Conservation (phyloP, 2,113 vertebrate genomes). For the Cinclus cinclus region DNA sequence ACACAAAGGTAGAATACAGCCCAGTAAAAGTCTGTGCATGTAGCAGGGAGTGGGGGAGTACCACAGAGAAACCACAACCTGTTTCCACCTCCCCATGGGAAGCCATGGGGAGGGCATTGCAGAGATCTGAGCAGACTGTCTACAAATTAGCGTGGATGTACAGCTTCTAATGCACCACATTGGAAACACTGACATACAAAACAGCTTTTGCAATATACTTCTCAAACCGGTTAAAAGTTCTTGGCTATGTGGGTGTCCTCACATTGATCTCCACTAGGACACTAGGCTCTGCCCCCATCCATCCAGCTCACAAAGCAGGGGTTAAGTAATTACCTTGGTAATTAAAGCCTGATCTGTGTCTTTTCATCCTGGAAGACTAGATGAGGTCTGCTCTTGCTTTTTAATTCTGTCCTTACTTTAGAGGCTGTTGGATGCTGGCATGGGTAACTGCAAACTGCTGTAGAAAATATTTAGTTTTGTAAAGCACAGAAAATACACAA, state of each 20-base stretch:
- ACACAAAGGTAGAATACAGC: not conserved
- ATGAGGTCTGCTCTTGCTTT: not conserved
- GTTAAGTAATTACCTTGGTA: not conserved
- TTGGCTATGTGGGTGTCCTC: not conserved
- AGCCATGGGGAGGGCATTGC: not conserved
- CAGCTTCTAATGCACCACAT: rapidly evolving
- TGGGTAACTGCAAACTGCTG: not conserved
- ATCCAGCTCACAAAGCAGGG: not conserved
- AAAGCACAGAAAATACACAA: not conserved
- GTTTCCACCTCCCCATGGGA: not conserved
- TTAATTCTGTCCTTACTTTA: not conserved
- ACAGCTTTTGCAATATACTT: not conserved
- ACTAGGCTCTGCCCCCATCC: not conserved
- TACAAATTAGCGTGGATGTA: not conserved
- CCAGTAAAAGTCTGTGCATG: rapidly evolving
- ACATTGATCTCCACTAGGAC: not conserved
- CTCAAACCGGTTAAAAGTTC: not conserved
- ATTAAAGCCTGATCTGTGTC: not conserved
- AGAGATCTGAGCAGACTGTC: not conserved
- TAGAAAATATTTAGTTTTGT: not conserved
- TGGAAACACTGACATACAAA: not conserved
- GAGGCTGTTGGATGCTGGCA: not conserved
- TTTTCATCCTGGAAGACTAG: not conserved
- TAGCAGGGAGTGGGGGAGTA: not conserved
- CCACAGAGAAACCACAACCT: not conserved